phyloP scores from a whole-genome alignment of 2,888 invertebrate genomes.

The Pseudoips prasinana region DNA sequence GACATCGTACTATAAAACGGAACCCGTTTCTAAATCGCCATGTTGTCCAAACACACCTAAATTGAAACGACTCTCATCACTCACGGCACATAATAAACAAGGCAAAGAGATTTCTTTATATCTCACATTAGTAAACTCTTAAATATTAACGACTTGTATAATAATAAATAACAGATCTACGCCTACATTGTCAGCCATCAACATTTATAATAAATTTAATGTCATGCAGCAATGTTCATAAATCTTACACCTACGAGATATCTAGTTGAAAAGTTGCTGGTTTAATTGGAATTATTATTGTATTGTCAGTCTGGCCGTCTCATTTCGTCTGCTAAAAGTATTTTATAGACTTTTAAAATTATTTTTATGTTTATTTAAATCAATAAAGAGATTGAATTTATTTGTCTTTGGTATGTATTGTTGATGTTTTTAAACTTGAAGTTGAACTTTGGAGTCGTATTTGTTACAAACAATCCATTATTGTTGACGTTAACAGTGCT shows the following conservation, averaged over 20 bases:
- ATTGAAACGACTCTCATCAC: conserved; percentile 9
- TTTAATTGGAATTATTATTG: not conserved
- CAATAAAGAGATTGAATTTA: too few species aligned
- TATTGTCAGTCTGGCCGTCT: too few species aligned
- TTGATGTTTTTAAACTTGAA: too few species aligned
- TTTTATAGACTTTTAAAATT: too few species aligned
- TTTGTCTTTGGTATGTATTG: too few species aligned
- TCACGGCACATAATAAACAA: conserved; percentile 14
- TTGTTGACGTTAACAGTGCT: too few species aligned
- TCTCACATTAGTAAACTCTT: conserved; percentile 25
- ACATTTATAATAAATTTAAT: conserved; percentile 35
- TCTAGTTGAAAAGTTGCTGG: conserved; percentile 32
- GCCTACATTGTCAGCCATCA: conserved; percentile 38
- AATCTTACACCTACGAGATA: conserved; percentile 37
- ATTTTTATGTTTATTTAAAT: too few species aligned
- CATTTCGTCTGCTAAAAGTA: too few species aligned
- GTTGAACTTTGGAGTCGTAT: too few species aligned
- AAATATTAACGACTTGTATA: conserved; percentile 32
- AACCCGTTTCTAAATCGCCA: too few species aligned
- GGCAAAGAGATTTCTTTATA: conserved; percentile 24
- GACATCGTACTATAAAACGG: too few species aligned
- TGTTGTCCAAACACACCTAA: not conserved
- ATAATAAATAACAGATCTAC: conserved; percentile 34
- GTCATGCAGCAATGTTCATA: conserved; percentile 38
- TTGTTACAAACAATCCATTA: too few species aligned